Conservation (phyloP, 2,797 vertebrate genomes). For the Lepilemur ruficaudatus region DNA sequence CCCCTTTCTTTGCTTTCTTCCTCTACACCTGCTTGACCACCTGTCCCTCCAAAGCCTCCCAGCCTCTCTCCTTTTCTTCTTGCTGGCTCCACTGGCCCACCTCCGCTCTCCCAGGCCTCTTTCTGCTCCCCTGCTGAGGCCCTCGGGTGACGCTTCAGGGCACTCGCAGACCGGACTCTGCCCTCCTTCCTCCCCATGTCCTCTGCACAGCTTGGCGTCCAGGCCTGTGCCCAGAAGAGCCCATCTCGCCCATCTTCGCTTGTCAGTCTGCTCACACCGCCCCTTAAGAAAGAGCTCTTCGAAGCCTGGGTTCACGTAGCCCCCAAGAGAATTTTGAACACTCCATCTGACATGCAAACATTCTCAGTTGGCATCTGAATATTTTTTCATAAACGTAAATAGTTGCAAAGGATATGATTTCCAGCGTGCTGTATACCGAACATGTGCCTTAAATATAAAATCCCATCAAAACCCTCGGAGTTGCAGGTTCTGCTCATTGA, state of each 20-base stretch:
- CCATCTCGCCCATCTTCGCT: background rate
- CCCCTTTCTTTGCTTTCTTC: background rate
- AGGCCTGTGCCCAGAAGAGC: background rate
- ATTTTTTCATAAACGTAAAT: background rate
- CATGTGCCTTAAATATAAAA: background rate
- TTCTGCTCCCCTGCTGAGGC: background rate
- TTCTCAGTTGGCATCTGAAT: background rate
- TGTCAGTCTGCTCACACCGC: background rate
- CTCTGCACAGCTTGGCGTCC: background rate
- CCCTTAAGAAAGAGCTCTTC: background rate
- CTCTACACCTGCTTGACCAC: background rate
- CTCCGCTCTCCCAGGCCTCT: background rate
- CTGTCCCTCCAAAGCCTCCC: background rate
- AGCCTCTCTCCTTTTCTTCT: background rate
- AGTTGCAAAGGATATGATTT: background rate
- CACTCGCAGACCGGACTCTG: background rate
- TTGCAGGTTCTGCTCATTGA: too few species aligned
- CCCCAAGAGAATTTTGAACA: background rate
- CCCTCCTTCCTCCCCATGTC: accelerated
- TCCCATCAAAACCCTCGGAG: background rate
- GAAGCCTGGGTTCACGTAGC: background rate
- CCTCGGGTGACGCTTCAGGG: background rate
- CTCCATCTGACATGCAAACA: background rate
- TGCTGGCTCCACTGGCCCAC: background rate
- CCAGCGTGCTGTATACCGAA: background rate